phyloP scores from a whole-genome alignment of 2,888 invertebrate species.

The Zelleria hepariella region DNA sequence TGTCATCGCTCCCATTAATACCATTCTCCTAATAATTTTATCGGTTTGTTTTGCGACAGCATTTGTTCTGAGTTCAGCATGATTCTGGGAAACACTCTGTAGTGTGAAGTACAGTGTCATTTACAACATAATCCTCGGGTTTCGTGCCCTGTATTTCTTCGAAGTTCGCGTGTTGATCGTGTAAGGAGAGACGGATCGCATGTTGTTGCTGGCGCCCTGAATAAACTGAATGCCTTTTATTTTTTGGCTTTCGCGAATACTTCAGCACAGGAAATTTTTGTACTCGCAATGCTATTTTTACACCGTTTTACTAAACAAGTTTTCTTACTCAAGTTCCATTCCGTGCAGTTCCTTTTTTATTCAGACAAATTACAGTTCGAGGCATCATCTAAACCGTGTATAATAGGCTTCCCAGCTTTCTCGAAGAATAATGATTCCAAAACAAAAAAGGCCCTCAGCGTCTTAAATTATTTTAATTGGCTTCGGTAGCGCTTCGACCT shows the following conservation, averaged over 20 bases:
- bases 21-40: background rate
- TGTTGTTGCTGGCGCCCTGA: conserved; percentile 46
- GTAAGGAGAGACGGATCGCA: conserved; percentile 49
- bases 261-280: background rate
- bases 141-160: conserved; percentile 49
- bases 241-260: background rate
- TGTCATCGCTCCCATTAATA: conserved; percentile 6
- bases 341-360: conserved; percentile 33
- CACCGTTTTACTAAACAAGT: conserved; percentile 9
- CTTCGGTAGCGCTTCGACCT: conserved; percentile 63
- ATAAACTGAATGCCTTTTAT: conserved; percentile 34
- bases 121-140: conserved; percentile 45
- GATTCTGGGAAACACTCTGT: conserved; percentile 31
- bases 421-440: conserved; percentile 66
- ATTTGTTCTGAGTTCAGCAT: conserved; percentile 14
- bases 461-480: conserved; percentile 73
- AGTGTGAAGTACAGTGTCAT: conserved; percentile 26
- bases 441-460: conserved; percentile 65
- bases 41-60: background rate
- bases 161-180: conserved; percentile 59
- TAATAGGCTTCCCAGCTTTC: conserved; percentile 62
- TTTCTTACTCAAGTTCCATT: background rate
- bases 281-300: background rate
- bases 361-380: conserved; percentile 56
- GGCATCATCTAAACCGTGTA: conserved; percentile 59